Evolutionary conservation across 2,797 vertebrate genomes (phyloP).

Genomic region (Lagocephalus sceleratus): DNA sequence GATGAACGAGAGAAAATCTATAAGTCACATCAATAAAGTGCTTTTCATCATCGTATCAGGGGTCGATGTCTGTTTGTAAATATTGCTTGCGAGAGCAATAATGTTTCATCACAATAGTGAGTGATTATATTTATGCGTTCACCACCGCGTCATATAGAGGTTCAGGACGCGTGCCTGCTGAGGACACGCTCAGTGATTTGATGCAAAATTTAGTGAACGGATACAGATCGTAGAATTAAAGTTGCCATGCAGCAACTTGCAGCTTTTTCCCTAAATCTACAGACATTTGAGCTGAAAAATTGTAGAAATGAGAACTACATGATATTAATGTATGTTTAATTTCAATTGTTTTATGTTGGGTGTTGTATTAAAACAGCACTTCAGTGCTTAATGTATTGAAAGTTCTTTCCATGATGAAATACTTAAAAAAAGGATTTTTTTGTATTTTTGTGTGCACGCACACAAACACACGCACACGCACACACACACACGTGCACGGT

Average conservation of each 20-base stretch:
- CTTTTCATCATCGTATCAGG: conserved; percentile 67
- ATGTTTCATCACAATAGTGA: conserved; percentile 66
- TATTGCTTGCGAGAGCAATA: conserved; percentile 72
- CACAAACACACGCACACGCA: conserved; percentile 4
- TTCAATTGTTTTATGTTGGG: conserved; percentile 3
- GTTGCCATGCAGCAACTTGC: conserved; percentile 4
- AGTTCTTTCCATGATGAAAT: no score
- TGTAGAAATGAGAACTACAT: not conserved
- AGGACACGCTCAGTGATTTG: conserved; percentile 27
- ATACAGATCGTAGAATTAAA: not conserved
- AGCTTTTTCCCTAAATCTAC: no score
- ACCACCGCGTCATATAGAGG: not conserved
- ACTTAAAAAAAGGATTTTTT: no score
- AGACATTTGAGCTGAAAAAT: conserved; percentile 7
- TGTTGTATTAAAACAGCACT: not conserved
- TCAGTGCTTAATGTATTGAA: no score
- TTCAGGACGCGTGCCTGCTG: conserved; percentile 33
- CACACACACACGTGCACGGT: conserved; percentile 3
- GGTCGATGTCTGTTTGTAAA: conserved; percentile 71
- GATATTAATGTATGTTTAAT: not conserved
- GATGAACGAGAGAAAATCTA: conserved; percentile 64
- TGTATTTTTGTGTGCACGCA: conserved; percentile 9
- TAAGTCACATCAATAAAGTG: conserved; percentile 70
- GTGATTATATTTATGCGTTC: conserved; percentile 54
- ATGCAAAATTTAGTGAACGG: not conserved